A percentile compares a stretch with the other conserved stretches of the same genome.
phyloP scores from a whole-genome alignment of 2,888 invertebrate species.

The Melolontha melolontha region DNA sequence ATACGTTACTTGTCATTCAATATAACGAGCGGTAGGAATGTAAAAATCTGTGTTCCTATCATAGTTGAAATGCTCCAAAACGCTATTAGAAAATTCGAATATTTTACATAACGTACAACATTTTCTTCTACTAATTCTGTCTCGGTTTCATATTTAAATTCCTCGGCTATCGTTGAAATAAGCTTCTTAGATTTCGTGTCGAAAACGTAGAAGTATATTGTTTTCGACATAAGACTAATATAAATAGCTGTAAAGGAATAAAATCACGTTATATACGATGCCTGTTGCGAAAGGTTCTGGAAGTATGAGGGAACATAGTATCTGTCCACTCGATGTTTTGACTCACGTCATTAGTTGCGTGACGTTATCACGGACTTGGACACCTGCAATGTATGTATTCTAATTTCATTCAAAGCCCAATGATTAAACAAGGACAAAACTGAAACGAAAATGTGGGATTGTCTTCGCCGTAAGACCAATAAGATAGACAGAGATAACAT shows the following conservation, averaged over 20 bases:
- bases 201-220: slow-evolving; percentile 16
- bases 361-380: no score
- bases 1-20: slow-evolving; percentile 1
- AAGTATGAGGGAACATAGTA: no score
- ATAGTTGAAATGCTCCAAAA: slow-evolving; percentile 26
- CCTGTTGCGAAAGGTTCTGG: no score
- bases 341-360: no score
- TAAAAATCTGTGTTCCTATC: slow-evolving; percentile 25
- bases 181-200: slow-evolving; percentile 1
- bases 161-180: neutral
- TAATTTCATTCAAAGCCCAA: no score
- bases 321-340: no score
- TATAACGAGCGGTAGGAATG: slow-evolving; percentile 14
- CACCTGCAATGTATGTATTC: no score
- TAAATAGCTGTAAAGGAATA: slow-evolving; percentile 4
- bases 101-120: neutral
- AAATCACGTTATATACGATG: no score
- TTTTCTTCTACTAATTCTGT: slow-evolving; percentile 4
- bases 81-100: slow-evolving; percentile 12
- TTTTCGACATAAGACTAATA: slow-evolving; percentile 14
- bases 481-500: no score
- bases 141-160: slow-evolving; percentile 1
- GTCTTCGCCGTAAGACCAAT: no score
- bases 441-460: no score
- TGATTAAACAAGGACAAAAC: no score